A percentile compares a stretch with the other conserved stretches of the same genome.
These are phyloP conservation scores for Perccottus glenii DNA, from an alignment of 2,113 vertebrate genomes.

Conservation along the genomic window DNA sequence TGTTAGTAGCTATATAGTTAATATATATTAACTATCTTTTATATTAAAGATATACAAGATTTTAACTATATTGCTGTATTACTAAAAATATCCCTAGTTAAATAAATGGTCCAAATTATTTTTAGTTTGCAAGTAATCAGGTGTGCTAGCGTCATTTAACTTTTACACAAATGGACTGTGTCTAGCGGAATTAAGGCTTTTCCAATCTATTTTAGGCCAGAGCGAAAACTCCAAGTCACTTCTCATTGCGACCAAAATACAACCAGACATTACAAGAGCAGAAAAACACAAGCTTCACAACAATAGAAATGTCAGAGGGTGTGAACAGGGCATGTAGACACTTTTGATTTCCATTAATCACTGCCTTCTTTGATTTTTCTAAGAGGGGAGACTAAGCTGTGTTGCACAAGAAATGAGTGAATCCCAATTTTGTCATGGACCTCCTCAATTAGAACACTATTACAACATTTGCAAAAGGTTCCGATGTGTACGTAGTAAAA, in stretches of 20 bases:
- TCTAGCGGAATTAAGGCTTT: not conserved
- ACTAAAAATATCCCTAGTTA: not conserved
- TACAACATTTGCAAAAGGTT: not conserved
- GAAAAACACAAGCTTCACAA: not conserved
- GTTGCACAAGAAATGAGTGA: not conserved
- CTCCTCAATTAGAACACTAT: not conserved
- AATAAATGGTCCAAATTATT: not conserved
- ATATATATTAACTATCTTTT: no score
- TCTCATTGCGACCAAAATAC: not conserved
- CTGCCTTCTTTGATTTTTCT: conserved; percentile 21
- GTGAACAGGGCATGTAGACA: not conserved
- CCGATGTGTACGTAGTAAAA: no score
- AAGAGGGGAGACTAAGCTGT: not conserved
- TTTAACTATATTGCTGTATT: not conserved
- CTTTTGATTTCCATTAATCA: conserved; percentile 33
- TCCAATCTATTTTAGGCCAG: not conserved
- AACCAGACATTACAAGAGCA: not conserved
- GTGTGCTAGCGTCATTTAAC: not conserved
- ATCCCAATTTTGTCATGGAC: no score
- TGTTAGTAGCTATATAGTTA: not conserved
- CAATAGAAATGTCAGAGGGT: conserved; percentile 13
- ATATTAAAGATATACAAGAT: no score
- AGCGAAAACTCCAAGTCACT: not conserved
- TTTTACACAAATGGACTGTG: no score
- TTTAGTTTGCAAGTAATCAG: not conserved